Conservation (phyloP, 2,797 vertebrate species). For the Chaetodon trifasciatus region DNA sequence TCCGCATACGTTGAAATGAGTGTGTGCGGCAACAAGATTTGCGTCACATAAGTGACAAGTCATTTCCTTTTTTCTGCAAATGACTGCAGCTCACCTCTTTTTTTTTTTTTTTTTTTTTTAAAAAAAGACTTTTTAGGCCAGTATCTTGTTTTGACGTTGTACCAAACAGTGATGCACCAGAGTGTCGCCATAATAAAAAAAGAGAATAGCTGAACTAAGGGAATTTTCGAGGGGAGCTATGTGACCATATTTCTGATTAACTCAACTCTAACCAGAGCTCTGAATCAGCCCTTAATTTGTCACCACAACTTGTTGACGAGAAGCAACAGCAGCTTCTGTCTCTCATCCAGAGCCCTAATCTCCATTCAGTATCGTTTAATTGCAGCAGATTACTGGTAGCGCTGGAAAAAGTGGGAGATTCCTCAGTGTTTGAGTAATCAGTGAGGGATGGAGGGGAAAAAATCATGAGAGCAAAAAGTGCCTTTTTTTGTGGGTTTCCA, state of each 20-base stretch:
- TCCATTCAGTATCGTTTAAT: conserved; percentile 62
- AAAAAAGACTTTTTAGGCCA: neutral
- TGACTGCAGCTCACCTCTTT: neutral
- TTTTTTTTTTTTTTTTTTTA: too few relatives aligned
- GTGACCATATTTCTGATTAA: neutral
- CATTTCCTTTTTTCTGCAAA: conserved; percentile 42
- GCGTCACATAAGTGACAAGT: conserved; percentile 31
- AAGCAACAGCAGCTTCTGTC: conserved; percentile 51
- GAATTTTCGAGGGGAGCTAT: conserved; percentile 6
- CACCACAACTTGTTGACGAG: conserved; percentile 46
- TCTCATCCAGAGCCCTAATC: conserved; percentile 56
- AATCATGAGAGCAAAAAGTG: conserved; percentile 35
- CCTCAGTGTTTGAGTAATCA: conserved; percentile 69
- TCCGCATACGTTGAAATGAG: conserved; percentile 23
- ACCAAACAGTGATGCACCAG: neutral
- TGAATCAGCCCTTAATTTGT: conserved; percentile 41
- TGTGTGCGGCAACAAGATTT: conserved; percentile 59
- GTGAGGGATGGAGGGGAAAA: conserved; percentile 24
- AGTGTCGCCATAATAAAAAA: neutral
- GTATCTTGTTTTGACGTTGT: conserved; percentile 1
- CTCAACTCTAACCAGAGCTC: conserved; percentile 1
- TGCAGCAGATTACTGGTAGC: conserved; percentile 62
- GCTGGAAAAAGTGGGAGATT: conserved; percentile 71
- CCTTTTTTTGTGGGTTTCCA: conserved; percentile 65
- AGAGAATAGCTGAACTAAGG: neutral